Evolutionary conservation across 2,113 vertebrate genomes (phyloP).

Genomic region (Ifrita kowaldi): DNA sequence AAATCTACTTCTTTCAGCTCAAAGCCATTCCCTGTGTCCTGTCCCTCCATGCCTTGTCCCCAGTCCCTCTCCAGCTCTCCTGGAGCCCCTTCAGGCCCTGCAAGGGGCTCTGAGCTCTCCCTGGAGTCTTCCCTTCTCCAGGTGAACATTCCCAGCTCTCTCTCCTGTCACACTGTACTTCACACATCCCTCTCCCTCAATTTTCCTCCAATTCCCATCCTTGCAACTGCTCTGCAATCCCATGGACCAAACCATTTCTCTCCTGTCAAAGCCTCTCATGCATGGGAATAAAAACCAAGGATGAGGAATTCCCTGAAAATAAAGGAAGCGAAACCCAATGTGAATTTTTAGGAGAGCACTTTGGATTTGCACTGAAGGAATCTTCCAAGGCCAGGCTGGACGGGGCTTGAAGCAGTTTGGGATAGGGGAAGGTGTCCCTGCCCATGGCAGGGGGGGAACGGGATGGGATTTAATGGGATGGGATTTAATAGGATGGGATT

Average conservation of each 20-base stretch:
- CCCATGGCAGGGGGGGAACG: not conserved
- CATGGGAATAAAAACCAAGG: not conserved
- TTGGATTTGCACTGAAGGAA: not conserved
- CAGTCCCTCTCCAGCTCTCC: not conserved
- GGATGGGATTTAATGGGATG: not conserved
- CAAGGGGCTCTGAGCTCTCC: not conserved
- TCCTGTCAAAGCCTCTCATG: not conserved
- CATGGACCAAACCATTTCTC: fast-evolving
- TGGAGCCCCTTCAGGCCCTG: not conserved
- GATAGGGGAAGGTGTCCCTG: not conserved
- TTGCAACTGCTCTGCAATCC: fast-evolving
- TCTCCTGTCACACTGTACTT: fast-evolving
- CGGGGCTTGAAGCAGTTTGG: not conserved
- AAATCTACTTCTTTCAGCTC: too few relatives aligned
- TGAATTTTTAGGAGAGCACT: not conserved
- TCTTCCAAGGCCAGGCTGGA: not conserved
- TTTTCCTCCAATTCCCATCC: not conserved
- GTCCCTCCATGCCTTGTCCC: not conserved
- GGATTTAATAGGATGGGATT: not conserved
- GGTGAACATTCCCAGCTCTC: not conserved
- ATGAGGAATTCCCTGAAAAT: not conserved
- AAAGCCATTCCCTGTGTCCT: not conserved
- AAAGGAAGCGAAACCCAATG: not conserved
- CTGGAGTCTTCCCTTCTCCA: not conserved
- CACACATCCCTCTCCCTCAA: not conserved